Conservation (phyloP, 2,888 invertebrate species). For the Atethmia centrago region DNA sequence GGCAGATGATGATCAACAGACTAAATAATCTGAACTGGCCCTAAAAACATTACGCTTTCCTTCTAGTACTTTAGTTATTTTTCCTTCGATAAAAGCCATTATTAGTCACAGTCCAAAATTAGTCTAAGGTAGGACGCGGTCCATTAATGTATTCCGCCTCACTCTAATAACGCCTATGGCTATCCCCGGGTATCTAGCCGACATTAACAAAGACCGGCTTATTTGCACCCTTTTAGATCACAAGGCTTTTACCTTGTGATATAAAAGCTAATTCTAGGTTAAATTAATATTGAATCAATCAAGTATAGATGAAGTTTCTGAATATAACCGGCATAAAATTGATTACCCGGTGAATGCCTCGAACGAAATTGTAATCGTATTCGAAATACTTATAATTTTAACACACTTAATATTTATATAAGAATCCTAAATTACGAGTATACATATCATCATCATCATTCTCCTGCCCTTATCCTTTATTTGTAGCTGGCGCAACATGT, state of each 20-base stretch:
- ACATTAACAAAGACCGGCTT: constrained; percentile 16
- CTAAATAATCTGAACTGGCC: too few species aligned
- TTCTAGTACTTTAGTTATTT: background rate
- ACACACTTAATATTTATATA: too few species aligned
- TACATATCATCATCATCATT: too few species aligned
- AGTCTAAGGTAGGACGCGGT: constrained; percentile 2
- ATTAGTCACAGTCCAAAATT: constrained; percentile 34
- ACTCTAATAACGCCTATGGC: constrained; percentile 30
- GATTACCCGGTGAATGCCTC: background rate
- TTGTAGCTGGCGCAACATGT: too few species aligned
- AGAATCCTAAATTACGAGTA: too few species aligned
- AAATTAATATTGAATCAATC: constrained; percentile 10
- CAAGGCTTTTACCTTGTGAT: too few species aligned
- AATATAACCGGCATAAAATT: background rate
- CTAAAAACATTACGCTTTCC: too few species aligned
- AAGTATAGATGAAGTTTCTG: background rate
- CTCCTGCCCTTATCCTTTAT: too few species aligned
- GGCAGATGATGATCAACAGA: too few species aligned
- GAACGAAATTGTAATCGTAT: background rate
- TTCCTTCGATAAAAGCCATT: constrained; percentile 3
- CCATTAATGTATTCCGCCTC: constrained; percentile 44
- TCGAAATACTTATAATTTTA: background rate
- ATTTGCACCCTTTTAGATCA: constrained; percentile 38
- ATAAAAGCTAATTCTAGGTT: background rate
- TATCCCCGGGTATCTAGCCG: constrained; percentile 4